These are phyloP conservation scores for Takifugu rubripes DNA, from an alignment of 2,797 vertebrate species.

Conservation along the genomic window DNA sequence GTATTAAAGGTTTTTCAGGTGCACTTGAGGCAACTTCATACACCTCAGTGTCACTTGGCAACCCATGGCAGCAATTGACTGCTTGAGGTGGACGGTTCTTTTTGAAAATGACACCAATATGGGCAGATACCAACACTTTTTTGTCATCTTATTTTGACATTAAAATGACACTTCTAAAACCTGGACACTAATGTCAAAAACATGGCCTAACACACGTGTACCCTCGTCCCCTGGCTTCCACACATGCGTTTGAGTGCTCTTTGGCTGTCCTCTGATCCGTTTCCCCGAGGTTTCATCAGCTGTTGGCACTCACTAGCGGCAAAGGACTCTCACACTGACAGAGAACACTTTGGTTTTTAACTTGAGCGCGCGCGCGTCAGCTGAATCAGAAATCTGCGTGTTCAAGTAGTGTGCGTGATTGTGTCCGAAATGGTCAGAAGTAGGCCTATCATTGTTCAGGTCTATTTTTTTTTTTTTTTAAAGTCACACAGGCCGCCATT, in stretches of 20 bases:
- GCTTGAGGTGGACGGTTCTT: not conserved
- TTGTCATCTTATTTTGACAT: no score
- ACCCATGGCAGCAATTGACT: not conserved
- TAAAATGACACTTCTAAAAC: no score
- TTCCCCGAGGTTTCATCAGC: slow-evolving; percentile 60
- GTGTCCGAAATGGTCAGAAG: slow-evolving; percentile 50
- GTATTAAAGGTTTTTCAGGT: no score
- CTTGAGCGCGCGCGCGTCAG: not conserved
- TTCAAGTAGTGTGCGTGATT: slow-evolving; percentile 1
- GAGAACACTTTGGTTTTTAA: slow-evolving; percentile 18
- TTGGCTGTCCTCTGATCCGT: slow-evolving; percentile 45
- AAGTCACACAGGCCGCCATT: slow-evolving; percentile 34
- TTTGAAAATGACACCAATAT: not conserved
- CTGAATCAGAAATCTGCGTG: slow-evolving; percentile 15
- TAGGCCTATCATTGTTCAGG: slow-evolving; percentile 66
- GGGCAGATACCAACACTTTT: no score
- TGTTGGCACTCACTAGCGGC: slow-evolving; percentile 56
- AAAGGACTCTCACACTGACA: slow-evolving; percentile 23
- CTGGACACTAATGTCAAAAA: no score
- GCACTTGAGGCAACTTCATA: no score
- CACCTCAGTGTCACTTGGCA: no score
- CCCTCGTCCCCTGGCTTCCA: not conserved
- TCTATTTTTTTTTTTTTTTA: slow-evolving; percentile 64
- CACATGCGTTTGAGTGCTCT: slow-evolving; percentile 23
- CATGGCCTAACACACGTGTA: slow-evolving; percentile 4